Evolutionary conservation across 2,113 vertebrate genomes (phyloP).

Genomic region (Tetraodon nigroviridis): DNA sequence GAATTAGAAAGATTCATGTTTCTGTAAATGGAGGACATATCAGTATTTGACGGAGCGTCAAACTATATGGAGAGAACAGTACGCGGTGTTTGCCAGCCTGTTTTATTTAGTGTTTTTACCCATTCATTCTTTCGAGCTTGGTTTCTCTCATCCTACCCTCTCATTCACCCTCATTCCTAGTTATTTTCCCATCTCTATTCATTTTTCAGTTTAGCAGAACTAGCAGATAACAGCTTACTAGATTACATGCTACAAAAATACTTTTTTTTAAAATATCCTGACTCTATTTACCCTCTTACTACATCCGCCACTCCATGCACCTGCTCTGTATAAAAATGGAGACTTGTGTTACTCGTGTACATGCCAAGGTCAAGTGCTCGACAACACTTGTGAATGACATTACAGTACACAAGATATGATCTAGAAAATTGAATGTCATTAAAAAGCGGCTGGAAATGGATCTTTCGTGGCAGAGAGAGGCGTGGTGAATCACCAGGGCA

Average conservation of each 20-base stretch:
- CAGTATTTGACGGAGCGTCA: conserved; percentile 44
- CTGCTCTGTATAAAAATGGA: conserved; percentile 12
- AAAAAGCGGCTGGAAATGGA: conserved; percentile 10
- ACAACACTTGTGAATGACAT: conserved; percentile 8
- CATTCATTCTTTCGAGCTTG: neutral
- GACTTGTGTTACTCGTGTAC: neutral
- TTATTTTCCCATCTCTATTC: neutral
- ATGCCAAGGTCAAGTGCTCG: conserved; percentile 12
- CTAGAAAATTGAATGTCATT: neutral
- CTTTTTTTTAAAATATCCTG: neutral
- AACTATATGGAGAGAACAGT: conserved; percentile 8
- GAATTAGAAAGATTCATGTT: conserved; percentile 62
- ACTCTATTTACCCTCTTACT: neutral
- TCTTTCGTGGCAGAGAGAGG: conserved; percentile 17
- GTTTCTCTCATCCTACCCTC: conserved; percentile 18
- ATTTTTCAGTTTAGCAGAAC: neutral
- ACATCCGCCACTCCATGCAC: neutral
- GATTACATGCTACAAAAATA: no score
- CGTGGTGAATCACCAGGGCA: neutral
- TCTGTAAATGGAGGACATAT: conserved; percentile 50
- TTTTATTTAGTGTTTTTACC: neutral
- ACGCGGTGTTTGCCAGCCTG: neutral
- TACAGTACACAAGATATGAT: conserved; percentile 4
- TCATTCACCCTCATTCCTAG: conserved; percentile 2
- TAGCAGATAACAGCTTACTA: no score